A percentile compares a stretch with the other conserved stretches of the same genome.
phyloP scores from a whole-genome alignment of 2,797 vertebrate species.

The Anolis apletophallus region DNA sequence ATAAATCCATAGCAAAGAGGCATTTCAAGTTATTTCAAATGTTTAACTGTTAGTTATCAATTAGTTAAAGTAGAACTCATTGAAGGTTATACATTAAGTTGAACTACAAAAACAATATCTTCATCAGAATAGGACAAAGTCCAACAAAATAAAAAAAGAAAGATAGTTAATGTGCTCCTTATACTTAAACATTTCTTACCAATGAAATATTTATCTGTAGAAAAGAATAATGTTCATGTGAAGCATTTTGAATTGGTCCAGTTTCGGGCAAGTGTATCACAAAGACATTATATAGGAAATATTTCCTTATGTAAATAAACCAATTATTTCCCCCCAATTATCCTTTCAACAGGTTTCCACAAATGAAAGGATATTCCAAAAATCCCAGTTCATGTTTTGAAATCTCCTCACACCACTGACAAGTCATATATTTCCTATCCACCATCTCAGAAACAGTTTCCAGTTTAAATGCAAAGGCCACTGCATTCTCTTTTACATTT shows the following conservation, averaged over 20 bases:
- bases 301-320: background rate
- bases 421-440: background rate
- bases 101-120: background rate
- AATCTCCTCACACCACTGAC: background rate
- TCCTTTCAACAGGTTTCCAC: too few species aligned
- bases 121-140: background rate
- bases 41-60: background rate
- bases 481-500: background rate
- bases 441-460: background rate
- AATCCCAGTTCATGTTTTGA: background rate
- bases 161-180: background rate
- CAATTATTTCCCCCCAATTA: too few species aligned
- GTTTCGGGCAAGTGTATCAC: background rate
- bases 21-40: background rate
- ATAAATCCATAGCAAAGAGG: background rate
- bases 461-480: background rate
- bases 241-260: background rate
- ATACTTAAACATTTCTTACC: background rate
- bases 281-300: background rate
- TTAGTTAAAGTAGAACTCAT: slow-evolving; percentile 2
- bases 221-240: background rate
- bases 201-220: background rate
- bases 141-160: slow-evolving; percentile 3
- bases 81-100: background rate
- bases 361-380: too few species aligned